A percentile compares a stretch with the other conserved stretches of the same genome.
Conservation (phyloP, 2,888 invertebrate species). For the Baronia brevicornis region DNA sequence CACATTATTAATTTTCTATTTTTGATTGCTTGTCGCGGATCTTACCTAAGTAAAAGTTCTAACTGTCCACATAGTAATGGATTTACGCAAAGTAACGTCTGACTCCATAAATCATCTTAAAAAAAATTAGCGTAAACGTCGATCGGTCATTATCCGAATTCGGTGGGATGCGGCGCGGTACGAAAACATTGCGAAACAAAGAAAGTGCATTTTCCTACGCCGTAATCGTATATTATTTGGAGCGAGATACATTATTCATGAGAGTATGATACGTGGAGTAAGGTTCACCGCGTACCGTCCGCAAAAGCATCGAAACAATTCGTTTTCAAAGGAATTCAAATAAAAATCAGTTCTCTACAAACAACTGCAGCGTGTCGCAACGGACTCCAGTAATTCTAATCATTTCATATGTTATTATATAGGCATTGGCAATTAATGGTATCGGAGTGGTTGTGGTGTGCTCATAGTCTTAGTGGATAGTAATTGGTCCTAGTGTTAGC, state of each 20-base stretch:
- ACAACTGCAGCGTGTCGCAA: conserved; percentile 30
- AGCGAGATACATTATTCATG: conserved; percentile 66
- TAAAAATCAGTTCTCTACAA: conserved; percentile 27
- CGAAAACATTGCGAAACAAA: conserved; percentile 48
- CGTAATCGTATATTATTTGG: conserved; percentile 67
- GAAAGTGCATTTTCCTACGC: conserved; percentile 67
- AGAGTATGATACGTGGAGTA: conserved; percentile 63
- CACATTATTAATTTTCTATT: too few relatives aligned
- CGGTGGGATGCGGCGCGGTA: conserved; percentile 21
- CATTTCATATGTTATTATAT: conserved; percentile 39
- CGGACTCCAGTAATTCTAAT: conserved; percentile 28
- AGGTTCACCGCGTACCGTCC: conserved; percentile 52
- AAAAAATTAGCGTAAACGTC: conserved; percentile 10
- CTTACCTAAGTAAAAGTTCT: too few relatives aligned
- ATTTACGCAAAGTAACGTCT: too few relatives aligned
- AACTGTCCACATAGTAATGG: too few relatives aligned
- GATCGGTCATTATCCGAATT: conserved; percentile 45
- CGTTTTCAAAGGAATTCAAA: conserved; percentile 7
- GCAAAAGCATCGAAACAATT: conserved; percentile 19
- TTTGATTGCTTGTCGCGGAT: too few relatives aligned
- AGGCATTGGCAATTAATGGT: conserved; percentile 29
- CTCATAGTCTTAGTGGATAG: not conserved
- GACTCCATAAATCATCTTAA: too few relatives aligned
- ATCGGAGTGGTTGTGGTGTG: not conserved
- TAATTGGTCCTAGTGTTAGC: too few relatives aligned